Evolutionary conservation across 2,797 vertebrate species (phyloP).

Genomic region (Betta splendens): DNA sequence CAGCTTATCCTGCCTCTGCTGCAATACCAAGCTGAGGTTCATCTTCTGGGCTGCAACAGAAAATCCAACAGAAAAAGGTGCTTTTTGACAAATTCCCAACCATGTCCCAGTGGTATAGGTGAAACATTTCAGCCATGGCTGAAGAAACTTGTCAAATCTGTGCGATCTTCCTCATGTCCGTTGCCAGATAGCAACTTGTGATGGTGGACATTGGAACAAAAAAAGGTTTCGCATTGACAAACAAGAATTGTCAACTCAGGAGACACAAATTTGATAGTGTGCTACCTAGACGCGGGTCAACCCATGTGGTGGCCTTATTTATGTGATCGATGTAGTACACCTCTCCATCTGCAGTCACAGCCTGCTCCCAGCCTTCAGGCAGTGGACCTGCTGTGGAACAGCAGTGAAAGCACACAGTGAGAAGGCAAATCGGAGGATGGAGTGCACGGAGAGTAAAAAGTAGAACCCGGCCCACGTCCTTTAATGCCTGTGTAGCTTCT

Average conservation of each 20-base stretch:
- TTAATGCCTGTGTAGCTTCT: constrained; percentile 34
- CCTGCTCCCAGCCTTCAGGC: constrained; percentile 97
- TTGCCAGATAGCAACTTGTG: constrained; percentile 60
- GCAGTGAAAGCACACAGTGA: constrained; percentile 82
- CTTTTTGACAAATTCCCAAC: constrained; percentile 23
- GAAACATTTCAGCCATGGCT: constrained; percentile 39
- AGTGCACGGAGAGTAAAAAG: constrained; percentile 59
- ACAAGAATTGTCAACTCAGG: constrained; percentile 71
- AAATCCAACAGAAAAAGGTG: constrained; percentile 30
- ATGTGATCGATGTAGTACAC: constrained; percentile 99
- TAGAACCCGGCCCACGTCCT: constrained; percentile 52
- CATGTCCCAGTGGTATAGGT: constrained; percentile 3
- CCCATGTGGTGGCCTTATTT: constrained; percentile 96
- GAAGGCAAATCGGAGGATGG: constrained; percentile 72
- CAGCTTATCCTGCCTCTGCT: constrained; percentile 93
- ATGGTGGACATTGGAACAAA: constrained; percentile 66
- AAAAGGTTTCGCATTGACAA: constrained; percentile 67
- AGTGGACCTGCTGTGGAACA: constrained; percentile 95
- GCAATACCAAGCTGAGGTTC: constrained; percentile 71
- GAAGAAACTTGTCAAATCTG: constrained; percentile 46
- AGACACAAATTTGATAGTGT: constrained; percentile 74
- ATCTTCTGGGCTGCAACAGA: constrained; percentile 74
- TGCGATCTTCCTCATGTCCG: constrained; percentile 52
- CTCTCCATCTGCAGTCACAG: constrained; percentile 95
- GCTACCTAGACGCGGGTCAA: constrained; percentile 91